These are phyloP conservation scores for Prorops nasuta DNA, from an alignment of 1,140 invertebrate species.

Conservation along the genomic window DNA sequence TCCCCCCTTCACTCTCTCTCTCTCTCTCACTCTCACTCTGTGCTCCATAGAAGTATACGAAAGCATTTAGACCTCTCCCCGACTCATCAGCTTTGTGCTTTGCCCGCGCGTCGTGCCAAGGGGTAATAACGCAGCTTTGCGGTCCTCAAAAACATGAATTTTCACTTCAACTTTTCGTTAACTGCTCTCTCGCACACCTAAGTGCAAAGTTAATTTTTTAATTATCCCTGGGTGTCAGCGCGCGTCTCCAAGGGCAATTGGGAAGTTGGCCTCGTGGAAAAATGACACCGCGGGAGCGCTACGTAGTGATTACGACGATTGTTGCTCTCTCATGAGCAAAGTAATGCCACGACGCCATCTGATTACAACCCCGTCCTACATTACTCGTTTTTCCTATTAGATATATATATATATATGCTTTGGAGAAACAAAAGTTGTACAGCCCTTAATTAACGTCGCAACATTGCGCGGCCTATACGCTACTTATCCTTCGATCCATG, in stretches of 20 bases:
- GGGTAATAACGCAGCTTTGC: conserved; percentile 45
- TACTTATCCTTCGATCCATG: no score
- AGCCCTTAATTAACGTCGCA: neutral
- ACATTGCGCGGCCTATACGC: neutral
- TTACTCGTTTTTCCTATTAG: neutral
- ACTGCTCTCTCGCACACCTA: conserved; percentile 38
- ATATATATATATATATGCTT: no score
- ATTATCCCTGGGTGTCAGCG: conserved; percentile 40
- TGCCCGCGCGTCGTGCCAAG: conserved; percentile 24
- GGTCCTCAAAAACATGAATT: conserved; percentile 54
- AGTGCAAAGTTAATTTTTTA: conserved; percentile 53
- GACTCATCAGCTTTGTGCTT: conserved; percentile 55
- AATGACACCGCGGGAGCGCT: conserved; percentile 1
- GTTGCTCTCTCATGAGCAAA: no score
- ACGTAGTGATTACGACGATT: conserved; percentile 16
- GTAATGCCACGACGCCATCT: no score
- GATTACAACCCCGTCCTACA: neutral
- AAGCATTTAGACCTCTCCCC: conserved; percentile 52
- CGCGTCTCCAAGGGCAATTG: conserved; percentile 23
- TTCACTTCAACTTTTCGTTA: conserved; percentile 55
- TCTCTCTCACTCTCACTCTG: neutral
- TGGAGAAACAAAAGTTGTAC: neutral
- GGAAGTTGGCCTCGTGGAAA: conserved; percentile 19
- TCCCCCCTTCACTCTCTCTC: neutral
- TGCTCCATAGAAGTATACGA: conserved; percentile 27